Base-by-base conservation (phyloP, 2,113 vertebrate genomes). In the Rynchops niger region DNA sequence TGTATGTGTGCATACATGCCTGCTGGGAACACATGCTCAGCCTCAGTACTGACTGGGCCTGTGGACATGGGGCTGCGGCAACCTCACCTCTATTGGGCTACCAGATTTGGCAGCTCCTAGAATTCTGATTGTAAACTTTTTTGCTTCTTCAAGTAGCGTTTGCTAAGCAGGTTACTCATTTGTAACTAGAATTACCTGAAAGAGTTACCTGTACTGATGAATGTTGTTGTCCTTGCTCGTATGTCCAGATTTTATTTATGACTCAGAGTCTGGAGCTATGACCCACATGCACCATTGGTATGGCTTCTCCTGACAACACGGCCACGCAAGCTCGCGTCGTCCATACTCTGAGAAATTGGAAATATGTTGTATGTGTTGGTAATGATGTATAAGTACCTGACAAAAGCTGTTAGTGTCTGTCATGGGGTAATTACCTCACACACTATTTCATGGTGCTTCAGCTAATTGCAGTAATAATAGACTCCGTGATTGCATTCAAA, bases 1-100 rank as follows among this genome's bases (percentile, higher is more conserved):
- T 15, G 3, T 71, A 4, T 14, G 9, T 21, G 12, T 42, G 13
- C 1, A 0, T 5, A 18, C 19, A 8, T 6, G 7, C 5, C 12
- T 61, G 11, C 40, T 34, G 43, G 19, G 40, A 81, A 32, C 32
- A 23, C 1, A 0, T 2, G 18, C 26, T 70, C 56, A 67, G 23
- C n/a, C 42, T 80, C 6, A 5, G 2, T 49, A 7, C 20, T 5
- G 32, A 17, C 25, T 29, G 10, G 61, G 27, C 30, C 15, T 26
- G 26, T 12, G 30, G 18, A 36, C 21, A 23, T 2, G 8, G 34
- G 66, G 21, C 16, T 58, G 18, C 30, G 78, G 30, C 13, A 71
- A 20, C 7, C 12, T 74, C 34, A 43, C 17, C 12, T 87, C 45
- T 52, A 9, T 1, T 22, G n/a, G 36, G 19, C 12, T 67, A 62